A percentile compares a stretch with the other conserved stretches of the same genome.
These are phyloP conservation scores for Urocynchramus pylzowi DNA, from an alignment of 2,113 vertebrate species.

Conservation along the genomic window DNA sequence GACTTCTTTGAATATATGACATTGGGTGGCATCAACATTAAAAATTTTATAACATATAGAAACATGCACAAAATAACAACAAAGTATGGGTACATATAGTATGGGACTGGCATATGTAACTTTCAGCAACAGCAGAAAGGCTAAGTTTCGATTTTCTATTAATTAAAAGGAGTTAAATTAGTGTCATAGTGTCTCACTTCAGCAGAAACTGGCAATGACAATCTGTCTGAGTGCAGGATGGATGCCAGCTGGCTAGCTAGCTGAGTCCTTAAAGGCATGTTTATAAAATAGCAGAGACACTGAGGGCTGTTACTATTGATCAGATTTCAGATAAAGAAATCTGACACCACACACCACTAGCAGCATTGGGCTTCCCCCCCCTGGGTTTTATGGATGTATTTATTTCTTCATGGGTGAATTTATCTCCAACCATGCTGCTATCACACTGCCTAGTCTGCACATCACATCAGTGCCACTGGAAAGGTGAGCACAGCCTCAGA, in stretches of 20 bases:
- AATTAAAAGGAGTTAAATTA: constrained; percentile 22
- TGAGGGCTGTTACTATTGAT: background rate
- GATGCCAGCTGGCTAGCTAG: constrained; percentile 6
- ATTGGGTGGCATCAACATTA: background rate
- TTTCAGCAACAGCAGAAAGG: background rate
- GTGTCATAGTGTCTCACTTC: background rate
- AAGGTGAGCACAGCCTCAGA: background rate
- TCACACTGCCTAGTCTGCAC: background rate
- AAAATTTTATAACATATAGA: background rate
- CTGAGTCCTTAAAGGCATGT: background rate
- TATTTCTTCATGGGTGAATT: background rate
- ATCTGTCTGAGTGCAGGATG: background rate
- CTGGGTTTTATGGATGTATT: background rate
- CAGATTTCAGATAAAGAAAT: constrained; percentile 4
- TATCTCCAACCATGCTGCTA: background rate
- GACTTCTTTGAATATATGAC: background rate
- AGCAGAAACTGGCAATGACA: background rate
- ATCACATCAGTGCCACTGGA: background rate
- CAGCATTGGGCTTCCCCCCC: background rate
- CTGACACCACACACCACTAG: background rate
- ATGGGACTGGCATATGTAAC: background rate
- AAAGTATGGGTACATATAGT: background rate
- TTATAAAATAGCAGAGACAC: constrained; percentile 25
- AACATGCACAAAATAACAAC: background rate
- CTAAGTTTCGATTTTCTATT: background rate